Evolutionary conservation across 1,140 invertebrate genomes (phyloP).

Genomic region (Eueides isabella): DNA sequence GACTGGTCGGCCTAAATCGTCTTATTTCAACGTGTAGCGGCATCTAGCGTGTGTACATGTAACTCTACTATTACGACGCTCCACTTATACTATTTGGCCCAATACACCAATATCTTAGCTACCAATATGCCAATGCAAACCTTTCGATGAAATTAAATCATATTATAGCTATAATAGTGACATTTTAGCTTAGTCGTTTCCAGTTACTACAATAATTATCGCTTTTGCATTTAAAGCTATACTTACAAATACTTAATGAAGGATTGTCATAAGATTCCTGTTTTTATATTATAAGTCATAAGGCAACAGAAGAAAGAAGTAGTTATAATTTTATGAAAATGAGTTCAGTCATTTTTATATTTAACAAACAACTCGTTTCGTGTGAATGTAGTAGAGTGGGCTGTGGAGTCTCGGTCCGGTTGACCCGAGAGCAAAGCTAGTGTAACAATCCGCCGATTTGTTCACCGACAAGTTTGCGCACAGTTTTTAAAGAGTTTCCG

Average conservation of each 20-base stretch:
- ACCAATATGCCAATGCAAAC: background rate
- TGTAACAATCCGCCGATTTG: slow-evolving; percentile 33
- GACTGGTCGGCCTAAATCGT: slow-evolving; percentile 39
- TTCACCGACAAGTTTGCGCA: slow-evolving; percentile 35
- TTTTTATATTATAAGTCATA: background rate
- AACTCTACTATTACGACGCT: slow-evolving; percentile 23
- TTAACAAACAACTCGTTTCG: slow-evolving; percentile 10
- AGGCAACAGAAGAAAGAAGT: background rate
- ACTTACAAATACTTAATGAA: background rate
- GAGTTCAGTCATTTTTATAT: slow-evolving; percentile 10
- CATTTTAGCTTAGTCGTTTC: background rate
- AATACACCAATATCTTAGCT: background rate
- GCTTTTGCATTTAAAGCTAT: background rate
- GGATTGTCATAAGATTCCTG: background rate
- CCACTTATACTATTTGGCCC: background rate
- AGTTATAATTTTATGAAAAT: slow-evolving; percentile 8
- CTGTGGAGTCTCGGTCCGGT: slow-evolving; percentile 8
- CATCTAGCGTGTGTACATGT: slow-evolving; percentile 36
- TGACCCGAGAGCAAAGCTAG: background rate
- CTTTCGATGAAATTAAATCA: background rate
- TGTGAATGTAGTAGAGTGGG: background rate
- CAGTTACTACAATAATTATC: background rate
- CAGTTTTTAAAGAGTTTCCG: slow-evolving; percentile 42
- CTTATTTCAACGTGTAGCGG: slow-evolving; percentile 35
- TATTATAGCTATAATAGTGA: background rate